Evolutionary conservation across 2,888 invertebrate genomes (phyloP).

Genomic region (Microplitis deprimator): DNA sequence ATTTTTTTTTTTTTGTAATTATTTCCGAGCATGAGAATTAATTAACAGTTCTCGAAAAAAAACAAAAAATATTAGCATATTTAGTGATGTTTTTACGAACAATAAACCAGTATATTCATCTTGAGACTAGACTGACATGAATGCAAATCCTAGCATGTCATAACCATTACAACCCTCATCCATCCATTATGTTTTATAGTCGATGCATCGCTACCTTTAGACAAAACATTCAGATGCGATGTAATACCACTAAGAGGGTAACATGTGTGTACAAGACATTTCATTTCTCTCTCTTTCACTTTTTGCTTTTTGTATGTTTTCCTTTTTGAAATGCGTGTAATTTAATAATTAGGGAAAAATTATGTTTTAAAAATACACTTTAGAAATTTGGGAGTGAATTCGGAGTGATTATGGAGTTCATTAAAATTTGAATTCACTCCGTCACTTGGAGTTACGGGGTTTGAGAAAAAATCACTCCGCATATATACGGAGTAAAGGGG

Average conservation of each 20-base stretch:
- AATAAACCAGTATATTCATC: conserved; percentile 4
- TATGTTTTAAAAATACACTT: too few relatives aligned
- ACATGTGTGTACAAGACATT: neutral
- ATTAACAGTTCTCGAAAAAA: neutral
- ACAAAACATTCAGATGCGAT: conserved; percentile 6
- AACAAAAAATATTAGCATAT: neutral
- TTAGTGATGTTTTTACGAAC: neutral
- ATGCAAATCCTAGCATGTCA: conserved; percentile 16
- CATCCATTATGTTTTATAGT: neutral
- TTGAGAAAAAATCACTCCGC: too few relatives aligned
- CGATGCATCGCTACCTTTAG: conserved; percentile 15
- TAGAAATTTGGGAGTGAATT: too few relatives aligned
- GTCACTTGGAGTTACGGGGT: too few relatives aligned
- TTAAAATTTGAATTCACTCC: too few relatives aligned
- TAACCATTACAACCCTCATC: conserved; percentile 17
- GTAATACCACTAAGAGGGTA: neutral
- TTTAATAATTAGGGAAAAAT: too few relatives aligned
- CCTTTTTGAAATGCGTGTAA: too few relatives aligned
- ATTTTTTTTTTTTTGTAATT: neutral
- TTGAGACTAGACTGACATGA: neutral
- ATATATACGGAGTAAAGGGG: too few relatives aligned
- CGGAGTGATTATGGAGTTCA: too few relatives aligned
- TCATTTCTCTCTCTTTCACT: neutral
- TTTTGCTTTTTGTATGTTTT: neutral
- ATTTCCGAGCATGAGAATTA: too few relatives aligned